These are phyloP conservation scores for Panorpa germanica DNA, from an alignment of 2,888 invertebrate species.

Conservation along the genomic window DNA sequence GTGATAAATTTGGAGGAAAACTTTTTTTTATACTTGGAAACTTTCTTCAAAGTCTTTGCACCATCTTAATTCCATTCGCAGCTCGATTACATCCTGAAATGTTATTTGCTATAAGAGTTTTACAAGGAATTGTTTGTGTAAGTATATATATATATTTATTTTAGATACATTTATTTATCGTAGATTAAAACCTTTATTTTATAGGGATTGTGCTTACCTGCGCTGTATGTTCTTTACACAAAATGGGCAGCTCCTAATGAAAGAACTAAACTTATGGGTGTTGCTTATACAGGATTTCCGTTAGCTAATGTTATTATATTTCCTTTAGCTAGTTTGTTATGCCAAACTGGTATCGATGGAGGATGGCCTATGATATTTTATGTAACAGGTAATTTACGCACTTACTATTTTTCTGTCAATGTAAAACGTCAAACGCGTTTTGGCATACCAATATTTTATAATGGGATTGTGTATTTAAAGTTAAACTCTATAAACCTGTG, in stretches of 20 bases:
- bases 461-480: too few species aligned
- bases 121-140: slow-evolving; percentile 29
- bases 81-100: slow-evolving; percentile 22
- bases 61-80: slow-evolving; percentile 25
- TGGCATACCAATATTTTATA: too few species aligned
- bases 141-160: slow-evolving; percentile 12
- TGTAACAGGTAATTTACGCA: slow-evolving; percentile 25
- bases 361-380: slow-evolving; percentile 44
- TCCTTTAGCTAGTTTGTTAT: slow-evolving; percentile 34
- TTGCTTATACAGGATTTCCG: slow-evolving; percentile 26
- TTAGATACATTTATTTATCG: slow-evolving; percentile 1
- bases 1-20: slow-evolving; percentile 25
- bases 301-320: slow-evolving; percentile 28
- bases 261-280: slow-evolving; percentile 21
- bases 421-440: too few species aligned
- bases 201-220: slow-evolving; percentile 21
- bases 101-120: slow-evolving; percentile 21
- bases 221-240: slow-evolving; percentile 21
- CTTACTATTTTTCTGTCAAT: too few species aligned
- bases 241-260: slow-evolving; percentile 25
- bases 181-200: slow-evolving; percentile 5
- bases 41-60: slow-evolving; percentile 20
- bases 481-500: too few species aligned
- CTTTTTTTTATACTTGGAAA: slow-evolving; percentile 20
- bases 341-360: slow-evolving; percentile 29